Conservation (phyloP, 2,888 invertebrate species). For the Sabatieria punctata region DNA sequence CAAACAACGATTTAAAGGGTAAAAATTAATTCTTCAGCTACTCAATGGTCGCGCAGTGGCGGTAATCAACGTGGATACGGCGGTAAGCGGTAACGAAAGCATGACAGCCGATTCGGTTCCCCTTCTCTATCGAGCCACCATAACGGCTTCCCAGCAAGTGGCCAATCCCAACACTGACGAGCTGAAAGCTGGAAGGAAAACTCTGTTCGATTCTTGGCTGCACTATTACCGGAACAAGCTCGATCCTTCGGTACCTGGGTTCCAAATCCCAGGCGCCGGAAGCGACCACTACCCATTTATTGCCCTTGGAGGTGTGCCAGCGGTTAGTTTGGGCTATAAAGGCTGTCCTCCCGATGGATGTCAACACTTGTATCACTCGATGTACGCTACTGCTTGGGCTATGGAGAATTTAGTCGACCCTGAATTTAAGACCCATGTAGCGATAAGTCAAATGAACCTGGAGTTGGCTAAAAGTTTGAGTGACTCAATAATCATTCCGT, state of each 20-base stretch:
- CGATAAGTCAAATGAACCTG: constrained; percentile 22
- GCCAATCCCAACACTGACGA: constrained; percentile 28
- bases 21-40: too few species aligned
- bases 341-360: constrained; percentile 17
- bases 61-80: constrained; percentile 6
- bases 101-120: background rate
- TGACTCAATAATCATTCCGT: constrained; percentile 31
- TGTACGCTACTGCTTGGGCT: constrained; percentile 13
- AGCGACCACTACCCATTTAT: constrained; percentile 34
- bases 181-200: constrained; percentile 17
- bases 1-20: too few species aligned
- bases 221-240: too few species aligned
- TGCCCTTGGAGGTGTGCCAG: constrained; percentile 30
- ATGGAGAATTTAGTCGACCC: constrained; percentile 20
- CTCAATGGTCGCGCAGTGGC: background rate
- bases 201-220: constrained; percentile 31
- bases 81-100: background rate
- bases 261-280: constrained; percentile 26
- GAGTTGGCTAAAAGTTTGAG: constrained; percentile 26
- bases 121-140: background rate
- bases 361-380: constrained; percentile 33
- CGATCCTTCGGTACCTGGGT: too few species aligned
- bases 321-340: constrained; percentile 29
- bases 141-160: constrained; percentile 12
- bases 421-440: constrained; percentile 27